Conservation (phyloP, 1,140 invertebrate genomes). For the Ptiloglossa arizonensis region DNA sequence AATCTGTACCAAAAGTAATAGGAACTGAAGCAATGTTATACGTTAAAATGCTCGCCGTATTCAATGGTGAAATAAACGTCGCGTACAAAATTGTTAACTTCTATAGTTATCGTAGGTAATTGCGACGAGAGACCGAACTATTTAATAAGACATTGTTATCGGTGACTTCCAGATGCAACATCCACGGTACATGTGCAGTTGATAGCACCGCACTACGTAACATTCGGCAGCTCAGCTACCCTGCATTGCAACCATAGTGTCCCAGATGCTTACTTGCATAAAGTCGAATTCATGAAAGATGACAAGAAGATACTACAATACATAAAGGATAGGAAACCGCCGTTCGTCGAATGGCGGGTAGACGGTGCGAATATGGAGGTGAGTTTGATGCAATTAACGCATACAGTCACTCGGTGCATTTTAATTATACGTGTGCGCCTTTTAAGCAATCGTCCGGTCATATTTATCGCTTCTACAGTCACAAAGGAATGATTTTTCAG, state of each 20-base stretch:
- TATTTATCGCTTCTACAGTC: neutral
- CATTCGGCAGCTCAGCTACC: constrained; percentile 74
- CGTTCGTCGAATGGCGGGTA: constrained; percentile 86
- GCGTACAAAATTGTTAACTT: too few relatives aligned
- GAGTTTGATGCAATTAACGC: constrained; percentile 74
- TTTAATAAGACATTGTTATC: constrained; percentile 5
- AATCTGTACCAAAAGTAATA: neutral
- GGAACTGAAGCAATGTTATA: neutral
- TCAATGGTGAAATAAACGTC: neutral
- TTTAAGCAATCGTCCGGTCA: constrained; percentile 19
- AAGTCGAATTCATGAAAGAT: constrained; percentile 88
- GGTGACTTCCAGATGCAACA: constrained; percentile 73
- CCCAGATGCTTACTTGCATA: constrained; percentile 76
- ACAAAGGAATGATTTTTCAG: neutral
- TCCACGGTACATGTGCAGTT: constrained; percentile 75
- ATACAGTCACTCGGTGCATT: neutral
- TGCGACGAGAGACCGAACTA: neutral
- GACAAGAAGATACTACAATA: constrained; percentile 90
- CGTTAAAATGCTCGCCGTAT: neutral
- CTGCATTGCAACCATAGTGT: constrained; percentile 81
- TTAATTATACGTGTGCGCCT: constrained; percentile 15
- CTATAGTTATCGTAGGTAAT: neutral
- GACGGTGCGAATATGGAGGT: constrained; percentile 88
- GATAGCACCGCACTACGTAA: constrained; percentile 80
- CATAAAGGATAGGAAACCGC: constrained; percentile 88